A percentile compares a stretch with the other conserved stretches of the same genome.
Conservation (phyloP, 2,113 vertebrate species). For the Hymenochirus boettgeri region DNA sequence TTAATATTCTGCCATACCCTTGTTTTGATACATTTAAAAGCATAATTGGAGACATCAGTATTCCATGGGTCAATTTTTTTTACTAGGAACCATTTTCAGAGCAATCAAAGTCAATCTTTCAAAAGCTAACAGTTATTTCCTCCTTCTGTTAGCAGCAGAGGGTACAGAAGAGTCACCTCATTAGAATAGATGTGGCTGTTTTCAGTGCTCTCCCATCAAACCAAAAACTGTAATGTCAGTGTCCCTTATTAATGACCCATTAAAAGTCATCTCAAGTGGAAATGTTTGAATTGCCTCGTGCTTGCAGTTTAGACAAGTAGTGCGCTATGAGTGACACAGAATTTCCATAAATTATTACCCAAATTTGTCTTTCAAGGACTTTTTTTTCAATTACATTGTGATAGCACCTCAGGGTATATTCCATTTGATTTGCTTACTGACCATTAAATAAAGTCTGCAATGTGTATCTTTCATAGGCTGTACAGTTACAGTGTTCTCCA, state of each 20-base stretch:
- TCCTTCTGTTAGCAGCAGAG: conserved; percentile 81
- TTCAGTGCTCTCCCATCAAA: conserved; percentile 78
- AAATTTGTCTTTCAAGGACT: conserved; percentile 68
- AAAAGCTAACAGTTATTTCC: conserved; percentile 78
- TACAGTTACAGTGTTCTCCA: neutral
- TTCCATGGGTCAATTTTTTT: too few relatives aligned
- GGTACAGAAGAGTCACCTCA: conserved; percentile 79
- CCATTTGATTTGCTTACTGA: conserved; percentile 17
- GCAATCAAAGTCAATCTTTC: conserved; percentile 73
- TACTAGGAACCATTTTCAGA: too few relatives aligned
- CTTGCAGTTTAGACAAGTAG: conserved; percentile 76
- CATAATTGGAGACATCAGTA: too few relatives aligned
- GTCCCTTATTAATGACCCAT: conserved; percentile 88
- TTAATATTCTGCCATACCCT: too few relatives aligned
- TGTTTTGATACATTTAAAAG: too few relatives aligned
- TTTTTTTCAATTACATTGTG: conserved; percentile 74
- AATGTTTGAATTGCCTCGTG: conserved; percentile 75
- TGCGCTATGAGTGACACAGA: conserved; percentile 67
- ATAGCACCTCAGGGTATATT: conserved; percentile 40
- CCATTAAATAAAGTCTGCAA: neutral
- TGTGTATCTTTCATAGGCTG: neutral
- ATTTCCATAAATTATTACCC: conserved; percentile 79
- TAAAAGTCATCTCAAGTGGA: conserved; percentile 78
- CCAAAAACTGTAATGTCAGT: conserved; percentile 80
- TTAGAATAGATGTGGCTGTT: conserved; percentile 81